phyloP scores from a whole-genome alignment of 2,797 vertebrate species.

The Alcedo quadribrachys region DNA sequence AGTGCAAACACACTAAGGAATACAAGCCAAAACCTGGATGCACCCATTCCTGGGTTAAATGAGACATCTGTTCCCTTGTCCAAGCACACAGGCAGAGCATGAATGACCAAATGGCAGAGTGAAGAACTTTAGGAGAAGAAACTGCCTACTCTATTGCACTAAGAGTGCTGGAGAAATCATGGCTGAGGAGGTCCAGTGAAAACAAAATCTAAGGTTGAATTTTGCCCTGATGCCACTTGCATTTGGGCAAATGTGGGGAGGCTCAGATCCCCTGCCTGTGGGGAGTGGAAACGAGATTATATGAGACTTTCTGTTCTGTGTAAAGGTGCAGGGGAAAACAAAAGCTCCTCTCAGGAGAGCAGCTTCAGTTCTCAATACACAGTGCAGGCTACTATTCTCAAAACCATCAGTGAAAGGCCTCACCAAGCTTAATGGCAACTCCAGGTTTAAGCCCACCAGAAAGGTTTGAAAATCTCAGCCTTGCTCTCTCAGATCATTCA shows the following conservation, averaged over 20 bases:
- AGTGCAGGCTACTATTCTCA: neutral
- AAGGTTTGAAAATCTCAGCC: neutral
- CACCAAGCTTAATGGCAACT: neutral
- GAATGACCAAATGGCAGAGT: neutral
- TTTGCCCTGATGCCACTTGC: neutral
- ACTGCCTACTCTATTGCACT: neutral
- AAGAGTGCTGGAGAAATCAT: neutral
- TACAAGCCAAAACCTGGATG: neutral
- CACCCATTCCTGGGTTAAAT: neutral
- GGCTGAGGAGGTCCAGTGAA: neutral
- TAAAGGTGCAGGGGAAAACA: neutral
- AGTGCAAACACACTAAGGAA: neutral
- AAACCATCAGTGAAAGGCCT: neutral
- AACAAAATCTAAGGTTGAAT: neutral
- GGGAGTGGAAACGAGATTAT: neutral
- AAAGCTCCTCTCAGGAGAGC: neutral
- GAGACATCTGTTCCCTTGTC: neutral
- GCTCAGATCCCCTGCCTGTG: neutral
- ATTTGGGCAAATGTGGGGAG: neutral
- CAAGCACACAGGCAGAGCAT: neutral
- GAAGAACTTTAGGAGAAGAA: neutral
- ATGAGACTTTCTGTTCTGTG: neutral
- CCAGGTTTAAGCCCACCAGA: neutral
- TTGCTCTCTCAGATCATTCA: neutral
- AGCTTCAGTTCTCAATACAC: neutral